phyloP scores from a whole-genome alignment of 2,113 vertebrate species.

The Uria aalge region DNA sequence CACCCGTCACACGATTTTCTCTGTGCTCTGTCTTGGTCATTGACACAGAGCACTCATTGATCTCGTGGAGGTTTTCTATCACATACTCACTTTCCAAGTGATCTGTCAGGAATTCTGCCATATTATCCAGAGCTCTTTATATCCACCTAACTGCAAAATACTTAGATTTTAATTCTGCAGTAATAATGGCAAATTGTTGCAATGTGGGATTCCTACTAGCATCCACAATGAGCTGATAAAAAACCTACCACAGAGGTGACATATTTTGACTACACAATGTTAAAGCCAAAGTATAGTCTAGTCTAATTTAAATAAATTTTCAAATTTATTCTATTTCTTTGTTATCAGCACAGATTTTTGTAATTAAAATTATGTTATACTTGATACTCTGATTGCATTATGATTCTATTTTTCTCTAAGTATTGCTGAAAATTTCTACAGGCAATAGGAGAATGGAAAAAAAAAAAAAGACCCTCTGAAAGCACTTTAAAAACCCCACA shows the following conservation, averaged over 20 bases:
- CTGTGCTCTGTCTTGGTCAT: not conserved
- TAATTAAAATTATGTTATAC: not conserved
- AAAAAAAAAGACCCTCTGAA: not conserved
- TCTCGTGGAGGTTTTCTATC: not conserved
- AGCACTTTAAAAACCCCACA: not conserved
- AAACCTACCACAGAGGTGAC: fast-evolving
- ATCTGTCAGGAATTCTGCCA: not conserved
- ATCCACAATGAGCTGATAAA: not conserved
- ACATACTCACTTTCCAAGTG: not conserved
- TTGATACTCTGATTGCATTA: not conserved
- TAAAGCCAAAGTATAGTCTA: not conserved
- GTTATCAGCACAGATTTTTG: not conserved
- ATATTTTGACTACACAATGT: not conserved
- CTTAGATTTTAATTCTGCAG: not conserved
- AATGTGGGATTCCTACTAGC: not conserved
- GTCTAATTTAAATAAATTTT: not conserved
- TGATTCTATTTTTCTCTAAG: not conserved
- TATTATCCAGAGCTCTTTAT: not conserved
- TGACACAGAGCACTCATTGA: not conserved
- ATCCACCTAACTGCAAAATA: not conserved
- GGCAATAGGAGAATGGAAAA: not conserved
- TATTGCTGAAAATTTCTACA: not conserved
- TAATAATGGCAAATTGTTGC: not conserved
- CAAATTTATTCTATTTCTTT: not conserved
- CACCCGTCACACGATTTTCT: not conserved